phyloP scores from a whole-genome alignment of 2,113 vertebrate species.

The Aix galericulata region DNA sequence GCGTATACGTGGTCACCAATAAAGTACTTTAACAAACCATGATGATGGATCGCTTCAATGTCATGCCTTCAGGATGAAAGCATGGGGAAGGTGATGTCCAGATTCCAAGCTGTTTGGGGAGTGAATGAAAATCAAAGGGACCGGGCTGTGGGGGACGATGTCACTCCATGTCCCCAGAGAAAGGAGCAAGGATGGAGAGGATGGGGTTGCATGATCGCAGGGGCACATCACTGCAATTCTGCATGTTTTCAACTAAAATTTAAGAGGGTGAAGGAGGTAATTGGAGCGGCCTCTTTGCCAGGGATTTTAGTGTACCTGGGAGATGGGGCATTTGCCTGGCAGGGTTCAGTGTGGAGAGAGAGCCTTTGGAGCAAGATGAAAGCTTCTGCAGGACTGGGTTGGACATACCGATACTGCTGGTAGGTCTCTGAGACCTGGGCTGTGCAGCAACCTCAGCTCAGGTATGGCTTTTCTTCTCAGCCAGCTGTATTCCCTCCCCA shows the following conservation, averaged over 20 bases:
- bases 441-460: neutral
- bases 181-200: neutral
- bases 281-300: neutral
- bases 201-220: rapidly evolving
- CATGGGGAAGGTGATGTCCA: rapidly evolving
- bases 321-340: neutral
- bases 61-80: neutral
- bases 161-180: neutral
- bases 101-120: neutral
- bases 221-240: neutral
- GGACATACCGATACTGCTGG: neutral
- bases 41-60: neutral
- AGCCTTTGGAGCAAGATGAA: neutral
- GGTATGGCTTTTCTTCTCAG: neutral
- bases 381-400: neutral
- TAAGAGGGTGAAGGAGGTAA: neutral
- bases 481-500: neutral
- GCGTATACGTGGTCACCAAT: neutral
- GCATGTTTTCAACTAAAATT: rapidly evolving
- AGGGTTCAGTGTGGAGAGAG: neutral
- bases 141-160: rapidly evolving
- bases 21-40: neutral
- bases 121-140: rapidly evolving
- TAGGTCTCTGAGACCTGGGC: neutral
- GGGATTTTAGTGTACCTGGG: neutral